Evolutionary conservation across 2,797 vertebrate genomes (phyloP).

Genomic region (Danio tinwini): DNA sequence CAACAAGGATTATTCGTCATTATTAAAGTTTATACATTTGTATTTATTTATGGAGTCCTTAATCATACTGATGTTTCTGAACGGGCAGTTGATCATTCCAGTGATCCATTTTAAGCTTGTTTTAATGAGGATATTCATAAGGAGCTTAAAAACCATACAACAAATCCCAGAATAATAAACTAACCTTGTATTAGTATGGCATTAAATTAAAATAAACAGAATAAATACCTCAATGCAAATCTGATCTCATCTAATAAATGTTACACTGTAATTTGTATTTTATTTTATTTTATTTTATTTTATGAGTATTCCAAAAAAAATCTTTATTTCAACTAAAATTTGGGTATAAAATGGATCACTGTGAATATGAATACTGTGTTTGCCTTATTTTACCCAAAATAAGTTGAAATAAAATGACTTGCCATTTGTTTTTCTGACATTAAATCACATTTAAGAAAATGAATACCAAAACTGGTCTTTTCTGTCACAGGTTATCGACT

Average conservation of each 20-base stretch:
- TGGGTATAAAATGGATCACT: too few species aligned
- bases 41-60: neutral
- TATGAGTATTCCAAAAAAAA: neutral
- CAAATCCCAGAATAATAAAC: neutral
- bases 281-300: too few species aligned
- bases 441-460: too few species aligned
- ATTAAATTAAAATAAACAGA: slow-evolving; percentile 12
- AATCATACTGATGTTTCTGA: neutral
- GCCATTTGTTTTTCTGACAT: too few species aligned
- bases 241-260: neutral
- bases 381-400: too few species aligned
- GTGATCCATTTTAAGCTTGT: slow-evolving; percentile 21
- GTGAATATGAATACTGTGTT: too few species aligned
- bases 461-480: too few species aligned
- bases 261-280: neutral
- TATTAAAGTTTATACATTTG: neutral
- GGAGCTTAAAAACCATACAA: slow-evolving; percentile 3
- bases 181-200: neutral
- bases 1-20: neutral
- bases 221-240: neutral
- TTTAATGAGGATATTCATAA: slow-evolving; percentile 18
- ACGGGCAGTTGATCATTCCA: neutral
- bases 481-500: too few species aligned
- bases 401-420: too few species aligned
- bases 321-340: neutral